Evolutionary conservation across 2,797 vertebrate species (phyloP).

Genomic region (Bucorvus abyssinicus): DNA sequence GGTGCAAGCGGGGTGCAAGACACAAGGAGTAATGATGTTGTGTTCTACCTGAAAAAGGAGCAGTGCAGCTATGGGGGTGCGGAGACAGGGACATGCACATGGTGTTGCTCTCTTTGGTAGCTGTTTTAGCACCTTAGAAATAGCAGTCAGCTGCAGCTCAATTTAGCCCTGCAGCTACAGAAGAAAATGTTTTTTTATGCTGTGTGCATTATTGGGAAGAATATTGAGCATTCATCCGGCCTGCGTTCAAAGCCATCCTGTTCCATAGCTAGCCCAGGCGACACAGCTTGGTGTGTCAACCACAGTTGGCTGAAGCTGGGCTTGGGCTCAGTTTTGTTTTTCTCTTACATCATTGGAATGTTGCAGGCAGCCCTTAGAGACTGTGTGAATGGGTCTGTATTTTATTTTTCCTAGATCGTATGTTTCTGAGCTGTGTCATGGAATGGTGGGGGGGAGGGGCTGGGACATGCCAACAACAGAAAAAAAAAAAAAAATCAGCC

Average conservation of each 20-base stretch:
- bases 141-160: neutral
- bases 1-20: neutral
- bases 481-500: neutral
- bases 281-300: neutral
- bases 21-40: neutral
- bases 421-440: neutral
- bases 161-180: neutral
- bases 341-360: neutral
- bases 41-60: neutral
- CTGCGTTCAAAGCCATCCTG: neutral
- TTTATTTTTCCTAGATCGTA: too few species aligned
- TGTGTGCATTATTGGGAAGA: neutral
- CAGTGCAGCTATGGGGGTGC: accelerated
- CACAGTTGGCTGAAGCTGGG: neutral
- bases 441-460: too few species aligned
- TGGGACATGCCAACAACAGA: neutral
- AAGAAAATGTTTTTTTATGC: neutral
- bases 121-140: accelerated
- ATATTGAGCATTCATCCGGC: neutral
- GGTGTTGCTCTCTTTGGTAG: neutral
- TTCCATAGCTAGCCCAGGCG: neutral
- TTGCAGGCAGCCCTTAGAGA: neutral
- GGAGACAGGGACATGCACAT: neutral
- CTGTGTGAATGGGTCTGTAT: too few species aligned
- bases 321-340: neutral